Evolutionary conservation across 2,113 vertebrate species (phyloP), one percentile per base, ranked within the genome.

Genomic region (Grus americana): DNA sequence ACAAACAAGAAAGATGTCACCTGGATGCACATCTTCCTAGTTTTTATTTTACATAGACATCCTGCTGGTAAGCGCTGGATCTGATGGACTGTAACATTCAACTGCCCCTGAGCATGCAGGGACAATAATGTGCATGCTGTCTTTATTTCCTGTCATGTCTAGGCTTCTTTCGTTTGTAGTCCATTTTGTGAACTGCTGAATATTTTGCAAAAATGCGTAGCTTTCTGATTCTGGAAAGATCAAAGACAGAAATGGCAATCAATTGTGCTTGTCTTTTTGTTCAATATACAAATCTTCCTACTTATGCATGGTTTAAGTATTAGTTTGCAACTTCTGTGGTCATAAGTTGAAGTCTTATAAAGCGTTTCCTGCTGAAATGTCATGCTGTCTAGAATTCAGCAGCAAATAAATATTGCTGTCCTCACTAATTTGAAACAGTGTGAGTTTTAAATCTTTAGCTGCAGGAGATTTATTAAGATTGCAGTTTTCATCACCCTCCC

Each of bases 381-480:
- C 98, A 96, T 58, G 95, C 97, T 98, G 97, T 88, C 90, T 97
- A 75, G 79, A 97, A 98, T 95, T 97, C 96, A 96, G 80, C 93
- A 97, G 96, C 94, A 98, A 97, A 98, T 98, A 98, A 98, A 98
- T 98, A 98, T 98, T 98, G 86, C 96, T 98, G 96, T 98, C 97
- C 94, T 98, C 92, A 89, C 97, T 98, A 98, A 98, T 98, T 98
- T 98, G 95, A 98, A 98, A 97, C 97, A 98, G 97, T 96, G 74
- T 97, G 98, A 98, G 96, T 96, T 97, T 98, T 97, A 98, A 98
- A 97, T 95, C 85, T 97, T 82, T 93, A 98, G 89, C 98, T 93
- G 93, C 54, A 73, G 97, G 98, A 97, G 97, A 98, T 98, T 98
- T 98, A 98, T 98, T 98, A 98, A 98, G 96, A 98, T 97, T 98